Evolutionary conservation across 2,113 vertebrate genomes (phyloP).

Genomic region (Sapayoa aenigma): DNA sequence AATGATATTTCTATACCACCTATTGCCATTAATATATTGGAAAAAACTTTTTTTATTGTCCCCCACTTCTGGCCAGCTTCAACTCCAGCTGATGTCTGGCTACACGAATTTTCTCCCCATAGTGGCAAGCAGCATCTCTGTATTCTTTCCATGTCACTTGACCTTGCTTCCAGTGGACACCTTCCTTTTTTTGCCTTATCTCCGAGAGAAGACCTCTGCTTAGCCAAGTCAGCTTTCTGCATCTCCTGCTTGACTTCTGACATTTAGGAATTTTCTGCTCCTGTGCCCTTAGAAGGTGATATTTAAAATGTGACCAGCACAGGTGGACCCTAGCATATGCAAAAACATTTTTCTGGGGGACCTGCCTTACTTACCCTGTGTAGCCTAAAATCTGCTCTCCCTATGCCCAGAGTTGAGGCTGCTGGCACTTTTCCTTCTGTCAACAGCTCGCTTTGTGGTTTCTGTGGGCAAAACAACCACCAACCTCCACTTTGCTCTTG

Average conservation of each 20-base stretch:
- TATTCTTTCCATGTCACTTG: not conserved
- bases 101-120: not conserved
- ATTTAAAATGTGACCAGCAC: not conserved
- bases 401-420: no score
- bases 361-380: no score
- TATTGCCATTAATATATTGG: not conserved
- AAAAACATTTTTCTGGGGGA: no score
- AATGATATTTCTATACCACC: not conserved
- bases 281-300: not conserved
- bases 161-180: not conserved
- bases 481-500: not conserved
- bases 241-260: not conserved
- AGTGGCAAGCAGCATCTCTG: not conserved
- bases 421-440: not conserved
- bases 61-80: not conserved
- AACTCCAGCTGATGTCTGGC: not conserved
- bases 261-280: not conserved
- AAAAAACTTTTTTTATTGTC: not conserved
- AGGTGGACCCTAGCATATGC: no score
- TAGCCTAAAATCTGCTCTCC: not conserved
- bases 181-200: not conserved
- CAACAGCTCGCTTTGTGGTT: not conserved
- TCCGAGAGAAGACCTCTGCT: not conserved
- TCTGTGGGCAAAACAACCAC: not conserved
- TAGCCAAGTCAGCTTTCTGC: not conserved